phyloP scores from a whole-genome alignment of 2,113 vertebrate species.

The Anser cygnoides region DNA sequence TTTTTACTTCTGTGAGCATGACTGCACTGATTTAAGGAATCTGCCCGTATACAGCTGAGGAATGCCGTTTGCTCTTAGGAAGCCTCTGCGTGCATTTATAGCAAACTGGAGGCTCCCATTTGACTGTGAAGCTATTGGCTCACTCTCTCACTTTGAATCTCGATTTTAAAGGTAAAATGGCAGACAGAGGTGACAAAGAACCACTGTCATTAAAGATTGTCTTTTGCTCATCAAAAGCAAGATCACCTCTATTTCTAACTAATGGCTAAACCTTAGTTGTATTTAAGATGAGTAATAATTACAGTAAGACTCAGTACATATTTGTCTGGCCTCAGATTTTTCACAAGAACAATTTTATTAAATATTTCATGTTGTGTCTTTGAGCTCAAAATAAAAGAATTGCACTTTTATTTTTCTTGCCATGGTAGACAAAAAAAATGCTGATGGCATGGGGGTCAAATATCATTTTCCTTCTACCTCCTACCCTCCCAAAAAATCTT shows the following conservation, averaged over 20 bases:
- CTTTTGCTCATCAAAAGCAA: neutral
- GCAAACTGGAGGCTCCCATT: neutral
- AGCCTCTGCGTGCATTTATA: neutral
- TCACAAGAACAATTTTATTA: neutral
- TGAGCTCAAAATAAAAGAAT: neutral
- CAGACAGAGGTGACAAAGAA: neutral
- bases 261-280: neutral
- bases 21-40: slow-evolving; percentile 51
- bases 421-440: neutral
- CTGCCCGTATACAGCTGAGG: slow-evolving; percentile 25
- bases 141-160: neutral
- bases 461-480: neutral
- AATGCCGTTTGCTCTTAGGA: neutral
- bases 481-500: neutral
- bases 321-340: neutral
- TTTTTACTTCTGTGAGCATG: slow-evolving; percentile 55
- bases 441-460: neutral
- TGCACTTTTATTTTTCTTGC: neutral
- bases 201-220: neutral
- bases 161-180: neutral
- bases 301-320: neutral
- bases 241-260: neutral
- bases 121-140: neutral
- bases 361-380: neutral
- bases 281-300: neutral